Evolutionary conservation across 2,888 invertebrate species (phyloP), one percentile per base, ranked within the genome.

Genomic region (Nycteola revayana): DNA sequence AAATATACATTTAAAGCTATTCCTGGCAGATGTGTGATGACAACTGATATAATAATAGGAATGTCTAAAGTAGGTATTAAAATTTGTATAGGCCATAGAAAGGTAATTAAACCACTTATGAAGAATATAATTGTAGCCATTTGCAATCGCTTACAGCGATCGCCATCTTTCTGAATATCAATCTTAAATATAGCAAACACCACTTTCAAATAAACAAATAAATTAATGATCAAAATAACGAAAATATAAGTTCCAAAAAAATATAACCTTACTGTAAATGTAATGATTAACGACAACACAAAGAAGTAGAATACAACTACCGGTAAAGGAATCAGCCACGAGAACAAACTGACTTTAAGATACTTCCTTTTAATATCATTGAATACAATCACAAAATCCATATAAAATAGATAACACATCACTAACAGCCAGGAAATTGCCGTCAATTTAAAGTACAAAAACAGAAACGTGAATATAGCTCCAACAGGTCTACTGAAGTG

Each of bases 391-490:
- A 43, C 49, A 1, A 52, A 8, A 3, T 52, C 44, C 9, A 33
- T n/a, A 10, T 51, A 51, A 5, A 51, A 43, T 4, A 41, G 3
- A n/a, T 29, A 47, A 22, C 48, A 51, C 32, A 51, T 1, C 1
- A 44, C 11, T 2, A 48, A 5, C 7, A 52, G 11, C 50, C 53
- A 51, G 10, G 1, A 52, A 2, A 43, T 27, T 1, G 6, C 21
- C 0, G 33, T 21, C 7, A 44, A 4, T 26, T 25, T 48, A 3
- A 44, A 38, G 27, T 34, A 51, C 10, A 51, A 17, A n/a, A 7
- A 39, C 4, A 9, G 0, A 5, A 39, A 10, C 32, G 8, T 14
- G 0, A 1, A 8, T 5, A 3, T 9, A 21, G 14, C 5, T 1
- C 0, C 14, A 14, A 14, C 14, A 2, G 14, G 14, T 5, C 14